Evolutionary conservation across 2,797 vertebrate species (phyloP).

Genomic region (Rhynchotus rufescens): DNA sequence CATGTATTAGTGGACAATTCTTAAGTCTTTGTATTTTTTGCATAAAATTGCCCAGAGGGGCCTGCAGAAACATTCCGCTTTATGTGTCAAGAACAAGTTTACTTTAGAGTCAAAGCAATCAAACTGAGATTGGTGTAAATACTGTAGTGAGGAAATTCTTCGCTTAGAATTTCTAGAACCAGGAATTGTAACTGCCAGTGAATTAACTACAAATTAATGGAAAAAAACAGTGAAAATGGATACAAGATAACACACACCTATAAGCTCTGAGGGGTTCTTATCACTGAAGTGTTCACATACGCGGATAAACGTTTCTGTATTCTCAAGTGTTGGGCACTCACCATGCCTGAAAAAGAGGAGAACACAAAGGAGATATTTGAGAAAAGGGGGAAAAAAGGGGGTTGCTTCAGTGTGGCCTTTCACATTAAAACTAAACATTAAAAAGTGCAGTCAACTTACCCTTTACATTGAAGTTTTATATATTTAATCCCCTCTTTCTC

Average conservation of each 20-base stretch:
- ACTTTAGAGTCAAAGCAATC: neutral
- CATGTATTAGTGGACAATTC: neutral
- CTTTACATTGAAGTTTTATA: constrained; percentile 96
- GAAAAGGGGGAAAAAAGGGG: neutral
- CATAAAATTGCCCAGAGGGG: neutral
- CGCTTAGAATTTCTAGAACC: neutral
- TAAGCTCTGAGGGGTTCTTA: constrained; percentile 93
- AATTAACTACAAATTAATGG: neutral
- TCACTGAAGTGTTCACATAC: constrained; percentile 92
- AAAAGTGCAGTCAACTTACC: constrained; percentile 80
- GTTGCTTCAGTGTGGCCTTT: neutral
- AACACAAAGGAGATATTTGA: neutral
- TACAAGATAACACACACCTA: constrained; percentile 82
- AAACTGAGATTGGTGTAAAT: neutral
- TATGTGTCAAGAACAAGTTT: neutral
- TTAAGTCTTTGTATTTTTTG: neutral
- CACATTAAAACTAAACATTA: neutral
- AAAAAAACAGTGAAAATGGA: neutral
- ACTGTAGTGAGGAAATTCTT: neutral
- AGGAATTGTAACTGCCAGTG: neutral
- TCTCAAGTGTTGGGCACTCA: constrained; percentile 91
- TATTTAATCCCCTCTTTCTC: constrained; percentile 96
- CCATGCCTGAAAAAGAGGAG: constrained; percentile 85
- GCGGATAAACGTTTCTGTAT: constrained; percentile 90
- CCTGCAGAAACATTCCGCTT: neutral